Evolutionary conservation across 2,113 vertebrate species (phyloP), one percentile per base, ranked within the genome.

Genomic region (Neodon shergylaensis): DNA sequence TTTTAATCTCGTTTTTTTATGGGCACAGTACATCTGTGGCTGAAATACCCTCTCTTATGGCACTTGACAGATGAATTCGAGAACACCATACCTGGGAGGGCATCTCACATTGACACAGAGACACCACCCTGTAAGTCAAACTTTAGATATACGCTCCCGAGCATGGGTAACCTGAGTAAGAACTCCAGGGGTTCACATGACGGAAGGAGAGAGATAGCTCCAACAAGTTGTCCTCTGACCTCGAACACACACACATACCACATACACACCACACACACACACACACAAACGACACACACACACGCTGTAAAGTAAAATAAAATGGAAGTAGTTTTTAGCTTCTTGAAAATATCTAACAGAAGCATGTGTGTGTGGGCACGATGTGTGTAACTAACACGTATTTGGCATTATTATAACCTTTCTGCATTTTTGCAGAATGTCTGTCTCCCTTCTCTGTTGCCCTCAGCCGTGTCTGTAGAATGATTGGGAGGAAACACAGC

Each of bases 1-100:
- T 91, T 92, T 86, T 74, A 33, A 24, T 94, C 83, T 78, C 49
- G 19, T 47, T 92, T 89, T 54, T 76, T 83, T 21, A 36, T 31
- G 72, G 81, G 77, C 31, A n/a, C 1, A n/a, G 73, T 8, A 24
- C 63, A 49, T 1, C 22, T 76, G 33, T 1, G 31, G 28, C 49
- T 88, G 72, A 88, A 65, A 82, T 5, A 52, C 19, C 31, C 44
- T 58, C 19, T 58, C 58, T 58, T 58, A 58, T 7, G 58, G 58
- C 58, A 58, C 58, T 79, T 12, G 36, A 5, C 39, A 39, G 65
- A 61, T 74, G 36, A 39, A 65, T 68, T 39, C 14, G 7, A 70
- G 79, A 61, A 87, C 49, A 39, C 4, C 44, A 47, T 74, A 14
- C 13, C 58, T 86, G 28, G 7, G 24, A 44, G 61, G 76, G 19